Evolutionary conservation across 2,888 invertebrate species (phyloP), one percentile per base, ranked within the genome.

Genomic region (Machimus rusticus): DNA sequence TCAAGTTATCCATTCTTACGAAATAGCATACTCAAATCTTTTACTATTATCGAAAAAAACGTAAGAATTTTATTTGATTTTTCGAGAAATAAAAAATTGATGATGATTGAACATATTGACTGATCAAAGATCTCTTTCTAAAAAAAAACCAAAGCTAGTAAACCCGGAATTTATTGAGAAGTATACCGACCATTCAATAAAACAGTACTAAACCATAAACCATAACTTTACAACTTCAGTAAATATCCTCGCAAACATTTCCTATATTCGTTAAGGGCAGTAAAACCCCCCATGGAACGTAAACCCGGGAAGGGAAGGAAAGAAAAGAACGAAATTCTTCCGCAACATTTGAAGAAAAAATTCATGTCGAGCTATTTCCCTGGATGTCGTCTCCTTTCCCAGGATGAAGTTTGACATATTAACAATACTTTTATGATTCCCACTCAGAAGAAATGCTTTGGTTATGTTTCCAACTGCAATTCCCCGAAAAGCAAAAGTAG

Each of bases 391-490:
- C 66, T 19, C 23, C 66, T 66, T 28, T 66, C 66, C 12, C 28
- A 66, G 66, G 66, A 66, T 66, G 28, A 66, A 66, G 66, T 66
- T 66, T 66, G 66, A 66, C 66, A 66, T 78, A 78, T 78, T 78
- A 78, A 78, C 78, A 78, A 78, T 39, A 78, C 78, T 78, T 78
- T 78, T 78, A 78, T 78, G 43, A 78, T 43, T 78, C 78, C 66
- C 43, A 78, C 78, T 78, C 43, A 78, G 78, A 43, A 78, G 78
- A 43, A 78, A 39, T 43, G 39, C 37, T 78, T 46, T 46, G 43
- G 43, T 46, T 78, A 78, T 78, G 78, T 23, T 46, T 39, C 78
- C 66, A 23, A 66, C 66, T 66, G 66, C 66, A 78, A 43, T 78
- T 78, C 78, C 66, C 66, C 66, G 19, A 51, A 51, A 51, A 51